These are phyloP conservation scores for Mesembrinibis cayennensis DNA, from an alignment of 2,113 vertebrate species.

Conservation along the genomic window DNA sequence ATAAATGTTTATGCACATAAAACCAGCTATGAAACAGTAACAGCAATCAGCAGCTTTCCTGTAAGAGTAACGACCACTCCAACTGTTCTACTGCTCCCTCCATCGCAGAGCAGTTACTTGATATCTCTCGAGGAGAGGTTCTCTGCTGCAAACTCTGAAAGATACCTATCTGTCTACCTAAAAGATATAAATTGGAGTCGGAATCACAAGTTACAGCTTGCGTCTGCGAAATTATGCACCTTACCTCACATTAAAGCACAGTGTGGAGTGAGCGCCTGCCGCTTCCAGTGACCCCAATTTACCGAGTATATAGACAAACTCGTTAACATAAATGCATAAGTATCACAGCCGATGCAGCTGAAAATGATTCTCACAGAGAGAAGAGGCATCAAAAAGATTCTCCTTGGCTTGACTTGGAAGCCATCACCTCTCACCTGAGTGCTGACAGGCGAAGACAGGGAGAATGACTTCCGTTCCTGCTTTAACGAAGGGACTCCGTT, in stretches of 20 bases:
- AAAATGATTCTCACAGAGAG: neutral
- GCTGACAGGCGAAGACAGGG: neutral
- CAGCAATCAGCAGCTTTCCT: neutral
- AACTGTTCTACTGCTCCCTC: neutral
- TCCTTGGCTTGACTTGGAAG: neutral
- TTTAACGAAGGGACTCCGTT: neutral
- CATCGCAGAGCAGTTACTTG: fast-evolving
- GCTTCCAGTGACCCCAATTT: neutral
- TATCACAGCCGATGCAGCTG: fast-evolving
- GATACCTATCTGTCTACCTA: neutral
- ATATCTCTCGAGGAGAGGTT: neutral
- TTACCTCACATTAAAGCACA: neutral
- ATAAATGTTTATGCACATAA: neutral
- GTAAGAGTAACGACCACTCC: neutral
- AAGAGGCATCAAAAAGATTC: neutral
- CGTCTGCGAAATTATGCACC: fast-evolving
- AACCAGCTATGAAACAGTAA: neutral
- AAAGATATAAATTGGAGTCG: fast-evolving
- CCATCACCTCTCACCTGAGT: neutral
- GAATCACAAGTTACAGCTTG: neutral
- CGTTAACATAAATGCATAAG: fast-evolving
- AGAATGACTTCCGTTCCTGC: neutral
- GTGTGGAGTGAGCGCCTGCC: neutral
- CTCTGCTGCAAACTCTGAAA: neutral
- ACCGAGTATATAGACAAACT: fast-evolving